phyloP scores from a whole-genome alignment of 2,888 invertebrate genomes.

The Operophtera brumata region DNA sequence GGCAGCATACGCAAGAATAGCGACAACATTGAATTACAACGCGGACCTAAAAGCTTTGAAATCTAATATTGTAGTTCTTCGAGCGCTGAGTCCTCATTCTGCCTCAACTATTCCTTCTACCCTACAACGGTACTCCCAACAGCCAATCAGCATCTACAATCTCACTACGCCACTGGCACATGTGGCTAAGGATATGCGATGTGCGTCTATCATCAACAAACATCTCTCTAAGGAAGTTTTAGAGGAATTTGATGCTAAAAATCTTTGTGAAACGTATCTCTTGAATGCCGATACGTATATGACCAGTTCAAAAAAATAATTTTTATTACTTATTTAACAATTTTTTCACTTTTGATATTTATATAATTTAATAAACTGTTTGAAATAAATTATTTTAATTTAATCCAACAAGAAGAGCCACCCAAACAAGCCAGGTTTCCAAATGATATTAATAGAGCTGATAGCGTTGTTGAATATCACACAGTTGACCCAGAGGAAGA shows the following conservation, averaged over 20 bases:
- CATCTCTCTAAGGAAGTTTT: constrained; percentile 43
- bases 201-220: constrained; percentile 48
- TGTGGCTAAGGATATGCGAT: constrained; percentile 21
- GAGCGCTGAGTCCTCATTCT: constrained; percentile 28
- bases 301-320: constrained; percentile 6
- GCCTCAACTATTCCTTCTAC: constrained; percentile 6
- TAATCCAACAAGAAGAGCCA: too few relatives aligned
- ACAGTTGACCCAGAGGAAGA: too few relatives aligned
- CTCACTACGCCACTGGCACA: constrained; percentile 29
- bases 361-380: too few relatives aligned
- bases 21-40: constrained; percentile 31
- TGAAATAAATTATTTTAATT: too few relatives aligned
- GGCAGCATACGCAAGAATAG: constrained; percentile 42
- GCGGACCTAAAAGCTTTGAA: constrained; percentile 31
- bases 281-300: constrained; percentile 41
- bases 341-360: too few relatives aligned
- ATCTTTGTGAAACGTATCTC: constrained; percentile 52
- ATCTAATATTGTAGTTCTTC: constrained; percentile 44
- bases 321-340: neutral
- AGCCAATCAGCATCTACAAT: constrained; percentile 38
- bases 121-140: constrained; percentile 35
- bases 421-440: too few relatives aligned
- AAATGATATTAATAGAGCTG: too few relatives aligned
- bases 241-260: constrained; percentile 43
- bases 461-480: too few relatives aligned